These are phyloP conservation scores for Bradynema listronoti DNA, from an alignment of 1,140 invertebrate genomes.

Conservation along the genomic window DNA sequence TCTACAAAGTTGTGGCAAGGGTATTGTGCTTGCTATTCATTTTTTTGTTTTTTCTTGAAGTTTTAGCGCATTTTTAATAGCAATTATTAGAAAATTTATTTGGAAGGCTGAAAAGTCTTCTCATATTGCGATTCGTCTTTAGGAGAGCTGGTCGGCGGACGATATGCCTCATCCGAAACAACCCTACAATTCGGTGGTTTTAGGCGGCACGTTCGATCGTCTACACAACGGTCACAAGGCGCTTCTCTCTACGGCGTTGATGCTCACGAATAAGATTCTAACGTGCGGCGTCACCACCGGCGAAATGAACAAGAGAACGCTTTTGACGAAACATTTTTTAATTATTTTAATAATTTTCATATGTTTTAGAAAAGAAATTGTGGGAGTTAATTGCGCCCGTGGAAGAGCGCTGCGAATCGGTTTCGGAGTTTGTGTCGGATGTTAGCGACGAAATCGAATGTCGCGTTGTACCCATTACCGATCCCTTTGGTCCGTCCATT, in stretches of 20 bases:
- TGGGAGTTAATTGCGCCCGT: conserved; percentile 82
- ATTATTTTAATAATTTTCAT: background rate
- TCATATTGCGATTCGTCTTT: no score
- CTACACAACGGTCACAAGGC: conserved; percentile 91
- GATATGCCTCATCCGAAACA: conserved; percentile 47
- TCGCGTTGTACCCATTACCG: conserved; percentile 74
- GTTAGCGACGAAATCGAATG: conserved; percentile 72
- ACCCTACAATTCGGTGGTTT: conserved; percentile 70
- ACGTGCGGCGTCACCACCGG: conserved; percentile 84
- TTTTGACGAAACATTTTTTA: background rate
- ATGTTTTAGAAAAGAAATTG: conserved; percentile 69
- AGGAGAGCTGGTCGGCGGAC: no score
- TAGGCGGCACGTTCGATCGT: conserved; percentile 91
- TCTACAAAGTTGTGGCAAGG: background rate
- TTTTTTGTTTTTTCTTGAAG: no score
- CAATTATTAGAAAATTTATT: no score
- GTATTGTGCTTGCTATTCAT: no score
- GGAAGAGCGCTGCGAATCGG: conserved; percentile 67
- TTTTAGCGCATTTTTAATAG: no score
- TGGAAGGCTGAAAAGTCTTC: no score
- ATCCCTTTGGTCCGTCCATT: conserved; percentile 90
- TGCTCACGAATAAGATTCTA: conserved; percentile 69
- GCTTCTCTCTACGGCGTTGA: conserved; percentile 73
- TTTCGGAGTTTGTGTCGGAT: conserved; percentile 74
- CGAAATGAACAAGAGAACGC: conserved; percentile 77